A percentile compares a stretch with the other conserved stretches of the same genome.
Conservation (phyloP, 1,140 invertebrate species). For the Streblospio benedicti region DNA sequence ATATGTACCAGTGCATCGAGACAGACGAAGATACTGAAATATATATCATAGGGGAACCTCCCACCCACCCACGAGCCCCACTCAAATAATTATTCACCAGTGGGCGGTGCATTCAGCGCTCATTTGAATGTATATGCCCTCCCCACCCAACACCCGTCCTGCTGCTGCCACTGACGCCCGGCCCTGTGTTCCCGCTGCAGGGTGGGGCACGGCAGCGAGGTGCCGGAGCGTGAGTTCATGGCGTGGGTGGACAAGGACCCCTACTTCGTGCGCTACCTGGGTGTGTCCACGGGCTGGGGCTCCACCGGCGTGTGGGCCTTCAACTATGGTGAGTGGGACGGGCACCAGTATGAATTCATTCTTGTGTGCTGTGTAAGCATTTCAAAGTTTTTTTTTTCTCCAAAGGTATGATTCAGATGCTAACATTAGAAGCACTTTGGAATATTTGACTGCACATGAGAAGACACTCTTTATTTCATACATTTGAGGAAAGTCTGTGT, state of each 20-base stretch:
- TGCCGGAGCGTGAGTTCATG: conserved; percentile 22
- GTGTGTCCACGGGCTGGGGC: conserved; percentile 26
- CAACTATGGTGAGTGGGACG: conserved; percentile 13
- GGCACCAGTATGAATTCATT: background rate
- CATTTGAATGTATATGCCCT: conserved; percentile 12
- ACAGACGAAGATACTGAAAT: too few relatives aligned
- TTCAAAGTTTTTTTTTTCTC: background rate
- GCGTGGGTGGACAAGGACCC: conserved; percentile 21
- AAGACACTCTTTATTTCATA: background rate
- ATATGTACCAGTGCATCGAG: too few relatives aligned
- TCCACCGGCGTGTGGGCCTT: conserved; percentile 25
- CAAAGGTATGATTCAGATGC: background rate
- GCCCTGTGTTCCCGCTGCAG: conserved; percentile 27
- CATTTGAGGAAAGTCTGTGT: background rate
- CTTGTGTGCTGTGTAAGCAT: background rate
- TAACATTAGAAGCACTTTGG: too few relatives aligned
- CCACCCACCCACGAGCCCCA: too few relatives aligned
- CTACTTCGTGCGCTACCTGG: conserved; percentile 23
- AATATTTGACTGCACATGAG: background rate
- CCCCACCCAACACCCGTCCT: conserved; percentile 5
- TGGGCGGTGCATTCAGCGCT: conserved; percentile 21
- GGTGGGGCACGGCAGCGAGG: conserved; percentile 21
- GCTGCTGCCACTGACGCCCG: conserved; percentile 13
- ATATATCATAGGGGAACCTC: too few relatives aligned
- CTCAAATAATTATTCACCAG: too few relatives aligned